Base-by-base conservation (phyloP, 2,888 invertebrate genomes). In the Camponotus fellah region DNA sequence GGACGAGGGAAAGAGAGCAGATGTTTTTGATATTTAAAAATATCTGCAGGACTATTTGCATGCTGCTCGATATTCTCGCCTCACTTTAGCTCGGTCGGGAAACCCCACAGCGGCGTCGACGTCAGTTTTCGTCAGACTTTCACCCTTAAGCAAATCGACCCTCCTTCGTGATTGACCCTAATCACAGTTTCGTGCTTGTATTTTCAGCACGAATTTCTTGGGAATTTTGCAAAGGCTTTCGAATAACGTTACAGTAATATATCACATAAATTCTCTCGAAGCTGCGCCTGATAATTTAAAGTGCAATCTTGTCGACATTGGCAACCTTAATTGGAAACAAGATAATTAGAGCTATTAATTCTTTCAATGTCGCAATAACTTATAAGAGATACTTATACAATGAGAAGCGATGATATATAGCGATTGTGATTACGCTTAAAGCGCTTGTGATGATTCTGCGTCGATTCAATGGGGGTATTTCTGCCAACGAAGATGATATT, bases 11-110 rank as follows among this genome's bases (percentile, higher is more conserved):
- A 77, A 71, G 56, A 26, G 77, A 71, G 74, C 92, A 92, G 90
- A 93, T 93, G 91, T 91, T 92, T 92, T 91, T 90, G 89, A 91
- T 91, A 91, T 91, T 91, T 93, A 92, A 92, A 93, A 93, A 93
- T 93, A 93, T 86, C 88, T 88, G 89, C 82, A 66, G 82, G 87
- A 91, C 91, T 93, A 93, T 93, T 93, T 92, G 87, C 89, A 92
- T 91, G 90, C 87, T 56, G 68, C 68, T 68, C 87, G 86, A 84
- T 91, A 89, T 92, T 87, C 79, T 76, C 85, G 86, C 65, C 74
- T 84, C 79, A 64, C 65, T 84, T 84, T 84, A 84, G 77, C 14
- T 75, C 65, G 43, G 82, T 85, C 82, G 89, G 91, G 86, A 91
- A 90, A 91, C 88, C 89, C 91, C 90, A 89, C 88, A 89, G 43